Evolutionary conservation across 2,113 vertebrate species (phyloP), one percentile per base, ranked within the genome.

Genomic region (Conger conger): DNA sequence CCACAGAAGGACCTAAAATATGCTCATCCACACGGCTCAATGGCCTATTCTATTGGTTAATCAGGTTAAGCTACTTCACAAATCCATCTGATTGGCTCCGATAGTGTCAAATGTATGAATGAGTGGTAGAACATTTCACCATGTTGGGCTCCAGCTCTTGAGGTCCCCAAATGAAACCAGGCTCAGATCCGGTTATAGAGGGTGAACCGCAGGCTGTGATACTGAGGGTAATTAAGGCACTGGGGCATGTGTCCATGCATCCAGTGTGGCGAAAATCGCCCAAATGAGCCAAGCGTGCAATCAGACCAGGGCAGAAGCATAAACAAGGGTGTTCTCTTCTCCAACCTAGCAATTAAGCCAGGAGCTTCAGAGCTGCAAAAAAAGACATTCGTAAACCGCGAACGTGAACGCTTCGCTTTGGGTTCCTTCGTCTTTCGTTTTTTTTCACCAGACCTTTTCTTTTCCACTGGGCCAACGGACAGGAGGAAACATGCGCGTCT

Each of bases 301-400:
- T 87, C 83, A 87, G 15, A 53, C 86, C 79, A 79, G 73, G 50
- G 78, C 53, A 57, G 3, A 50, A 73, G 86, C 73, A 85, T 83
- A 83, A 85, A 86, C 83, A 85, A 85, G 68, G 68, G 54, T 78
- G 53, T 63, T 76, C 54, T 81, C 78, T 81, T 76, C 57, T n/a
- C 82, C 78, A 60, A 54, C 23, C 30, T 81, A 76, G 30, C 78
- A 86, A 83, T 86, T 79, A 88, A 83, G 63, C 36, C 73, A 33
- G 81, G 68, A 60, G 42, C 68, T 57, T 33, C 20, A n/a, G 81
- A n/a, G n/a, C n/a, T n/a, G n/a, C n/a, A n/a, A n/a, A n/a, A 50
- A 57, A 73, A 68, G 40, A 80, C 37, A 85, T 40, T 80, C 30
- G 76, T 83, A 79, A 83, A 85, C 82, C 36, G 79, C 82, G 57